Evolutionary conservation across 2,888 invertebrate species (phyloP), one percentile per base, ranked within the genome.

Genomic region (Sialis lutaria): DNA sequence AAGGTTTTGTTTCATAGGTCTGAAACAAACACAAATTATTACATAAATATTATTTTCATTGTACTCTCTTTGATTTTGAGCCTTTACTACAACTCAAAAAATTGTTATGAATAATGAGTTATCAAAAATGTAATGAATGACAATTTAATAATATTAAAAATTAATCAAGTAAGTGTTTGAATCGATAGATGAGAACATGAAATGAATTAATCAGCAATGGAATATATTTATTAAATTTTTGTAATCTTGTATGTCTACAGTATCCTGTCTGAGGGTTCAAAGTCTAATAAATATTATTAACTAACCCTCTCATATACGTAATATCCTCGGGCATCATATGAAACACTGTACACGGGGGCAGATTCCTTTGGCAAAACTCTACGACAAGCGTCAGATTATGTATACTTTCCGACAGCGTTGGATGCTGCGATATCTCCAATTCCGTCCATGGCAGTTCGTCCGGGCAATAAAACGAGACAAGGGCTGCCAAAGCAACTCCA

Each of bases 251-350:
- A n/a, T n/a, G n/a, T n/a, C n/a, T n/a, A n/a, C n/a, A n/a, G n/a
- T n/a, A n/a, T n/a, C n/a, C n/a, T n/a, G n/a, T n/a, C n/a, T n/a
- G n/a, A n/a, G n/a, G n/a, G n/a, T n/a, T n/a, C n/a, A n/a, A n/a
- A n/a, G n/a, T n/a, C n/a, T n/a, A n/a, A n/a, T n/a, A n/a, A n/a
- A 40, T 39, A 40, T 42, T 41, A 33, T n/a, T 43, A 12, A 63
- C 68, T 65, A 62, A 86, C 83, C 89, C 88, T 64, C 89, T 76
- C 79, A 91, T 85, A 62, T 91, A 93, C 37, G 92, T 85, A 55
- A 95, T 81, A 65, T 96, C 95, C 65, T 95, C 93, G n/a, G 90
- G 87, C 67, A 83, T 78, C 77, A 95, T 83, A 66, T 92, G 91
- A 72, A 91, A 92, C 63, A 89, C 83, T 59, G 85, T 79, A 62